Percentiles rank a stretch among this genome's conserved stretches.
Conservation (phyloP, 2,888 invertebrate species). For the Drosophila mimetica region DNA sequence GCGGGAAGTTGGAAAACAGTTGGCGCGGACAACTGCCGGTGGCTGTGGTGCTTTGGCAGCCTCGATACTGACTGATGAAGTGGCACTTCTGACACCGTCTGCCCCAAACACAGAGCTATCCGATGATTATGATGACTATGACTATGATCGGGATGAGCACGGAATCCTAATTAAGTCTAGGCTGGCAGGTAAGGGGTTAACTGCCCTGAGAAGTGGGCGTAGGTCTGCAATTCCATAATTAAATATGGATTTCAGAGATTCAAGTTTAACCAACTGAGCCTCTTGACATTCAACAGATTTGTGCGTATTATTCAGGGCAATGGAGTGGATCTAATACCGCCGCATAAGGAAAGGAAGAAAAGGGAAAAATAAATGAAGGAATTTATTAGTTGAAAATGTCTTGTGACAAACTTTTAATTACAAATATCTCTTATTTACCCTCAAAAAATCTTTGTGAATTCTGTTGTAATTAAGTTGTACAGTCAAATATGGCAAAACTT, state of each 20-base stretch:
- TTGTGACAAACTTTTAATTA: background rate
- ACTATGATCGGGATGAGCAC: slow-evolving; percentile 68
- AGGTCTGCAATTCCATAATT: slow-evolving; percentile 55
- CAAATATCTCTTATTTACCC: background rate
- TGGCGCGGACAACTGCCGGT: slow-evolving; percentile 34
- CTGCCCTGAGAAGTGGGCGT: slow-evolving; percentile 42
- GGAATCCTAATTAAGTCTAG: slow-evolving; percentile 72
- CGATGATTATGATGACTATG: slow-evolving; percentile 39
- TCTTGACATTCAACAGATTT: slow-evolving; percentile 63
- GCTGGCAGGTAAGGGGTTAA: slow-evolving; percentile 51
- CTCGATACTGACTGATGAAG: slow-evolving; percentile 78
- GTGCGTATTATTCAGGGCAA: slow-evolving; percentile 43
- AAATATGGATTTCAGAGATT: slow-evolving; percentile 67
- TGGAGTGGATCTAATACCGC: background rate
- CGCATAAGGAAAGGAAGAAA: background rate
- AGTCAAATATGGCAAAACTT: slow-evolving; percentile 8
- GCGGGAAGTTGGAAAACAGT: slow-evolving; percentile 57
- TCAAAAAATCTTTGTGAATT: background rate
- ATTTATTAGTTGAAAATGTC: background rate
- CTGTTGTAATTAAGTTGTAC: slow-evolving; percentile 5
- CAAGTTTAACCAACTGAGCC: slow-evolving; percentile 31
- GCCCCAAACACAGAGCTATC: slow-evolving; percentile 9
- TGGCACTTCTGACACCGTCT: slow-evolving; percentile 63
- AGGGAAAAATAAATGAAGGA: background rate
- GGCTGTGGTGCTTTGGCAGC: slow-evolving; percentile 45